A percentile compares a stretch with the other conserved stretches of the same genome.
phyloP scores from a whole-genome alignment of 2,797 vertebrate species.

The Melanotaenia boesemani region DNA sequence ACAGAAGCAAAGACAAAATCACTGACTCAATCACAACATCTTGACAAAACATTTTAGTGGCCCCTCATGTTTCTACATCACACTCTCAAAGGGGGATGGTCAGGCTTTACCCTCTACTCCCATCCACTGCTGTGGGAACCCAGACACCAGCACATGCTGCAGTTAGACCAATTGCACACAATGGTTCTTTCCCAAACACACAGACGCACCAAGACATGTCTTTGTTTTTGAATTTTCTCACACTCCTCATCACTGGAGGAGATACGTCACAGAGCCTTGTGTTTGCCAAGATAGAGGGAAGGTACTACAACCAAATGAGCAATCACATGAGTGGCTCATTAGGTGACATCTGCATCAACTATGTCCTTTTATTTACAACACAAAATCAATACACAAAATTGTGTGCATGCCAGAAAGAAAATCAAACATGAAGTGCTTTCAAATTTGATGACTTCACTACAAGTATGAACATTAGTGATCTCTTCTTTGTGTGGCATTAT shows the following conservation, averaged over 20 bases:
- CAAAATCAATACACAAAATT: slow-evolving; percentile 35
- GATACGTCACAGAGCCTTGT: slow-evolving; percentile 55
- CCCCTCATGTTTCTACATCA: slow-evolving; percentile 33
- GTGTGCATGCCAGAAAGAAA: slow-evolving; percentile 8
- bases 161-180: slow-evolving; percentile 52
- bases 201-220: slow-evolving; percentile 55
- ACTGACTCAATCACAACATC: slow-evolving; percentile 43
- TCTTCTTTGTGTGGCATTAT: slow-evolving; percentile 8
- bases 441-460: not conserved
- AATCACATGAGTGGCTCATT: slow-evolving; percentile 34
- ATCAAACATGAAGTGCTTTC: not conserved
- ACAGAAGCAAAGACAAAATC: slow-evolving; percentile 31
- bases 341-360: slow-evolving; percentile 51
- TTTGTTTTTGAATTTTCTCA: slow-evolving; percentile 78
- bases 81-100: slow-evolving; percentile 62
- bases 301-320: slow-evolving; percentile 26
- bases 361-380: slow-evolving; percentile 36
- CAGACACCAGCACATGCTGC: slow-evolving; percentile 62
- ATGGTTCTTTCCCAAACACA: slow-evolving; percentile 55
- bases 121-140: slow-evolving; percentile 59
- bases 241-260: slow-evolving; percentile 62
- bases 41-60: slow-evolving; percentile 39
- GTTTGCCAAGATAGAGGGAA: slow-evolving; percentile 38
- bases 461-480: not conserved
- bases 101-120: slow-evolving; percentile 56